Evolutionary conservation across 2,797 vertebrate species (phyloP).

Genomic region (Natrix natrix): DNA sequence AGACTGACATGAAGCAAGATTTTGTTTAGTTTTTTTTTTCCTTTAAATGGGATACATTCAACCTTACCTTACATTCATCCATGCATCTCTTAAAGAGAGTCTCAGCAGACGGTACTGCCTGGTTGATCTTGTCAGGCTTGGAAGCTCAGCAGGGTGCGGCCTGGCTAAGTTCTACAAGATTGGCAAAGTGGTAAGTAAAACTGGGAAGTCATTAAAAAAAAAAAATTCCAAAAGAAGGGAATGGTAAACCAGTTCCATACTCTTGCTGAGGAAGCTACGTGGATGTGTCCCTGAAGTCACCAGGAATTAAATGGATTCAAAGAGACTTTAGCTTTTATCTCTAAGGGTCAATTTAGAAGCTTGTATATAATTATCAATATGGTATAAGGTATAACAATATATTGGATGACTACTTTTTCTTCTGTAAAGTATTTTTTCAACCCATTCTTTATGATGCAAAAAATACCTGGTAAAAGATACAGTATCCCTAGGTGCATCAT

Average conservation of each 20-base stretch:
- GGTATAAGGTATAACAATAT: constrained; percentile 74
- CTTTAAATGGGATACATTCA: constrained; percentile 70
- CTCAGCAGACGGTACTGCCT: background rate
- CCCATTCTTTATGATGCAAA: constrained; percentile 71
- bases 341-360: constrained; percentile 65
- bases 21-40: constrained; percentile 26
- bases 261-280: background rate
- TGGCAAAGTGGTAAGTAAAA: background rate
- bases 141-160: background rate
- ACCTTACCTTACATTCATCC: constrained; percentile 72
- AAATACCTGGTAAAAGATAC: constrained; percentile 63
- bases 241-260: background rate
- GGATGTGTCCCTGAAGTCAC: background rate
- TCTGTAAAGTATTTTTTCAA: constrained; percentile 74
- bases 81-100: constrained; percentile 69
- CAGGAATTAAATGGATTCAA: background rate
- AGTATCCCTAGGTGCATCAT: constrained; percentile 65
- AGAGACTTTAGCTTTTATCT: background rate
- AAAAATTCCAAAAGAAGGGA: background rate
- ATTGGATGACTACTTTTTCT: constrained; percentile 71
- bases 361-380: constrained; percentile 79
- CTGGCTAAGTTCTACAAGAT: background rate
- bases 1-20: constrained; percentile 66
- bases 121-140: background rate
- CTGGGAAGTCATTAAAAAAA: background rate